A percentile compares a stretch with the other conserved stretches of the same genome.
Conservation (phyloP, 2,113 vertebrate species). For the Grammomys surdaster region DNA sequence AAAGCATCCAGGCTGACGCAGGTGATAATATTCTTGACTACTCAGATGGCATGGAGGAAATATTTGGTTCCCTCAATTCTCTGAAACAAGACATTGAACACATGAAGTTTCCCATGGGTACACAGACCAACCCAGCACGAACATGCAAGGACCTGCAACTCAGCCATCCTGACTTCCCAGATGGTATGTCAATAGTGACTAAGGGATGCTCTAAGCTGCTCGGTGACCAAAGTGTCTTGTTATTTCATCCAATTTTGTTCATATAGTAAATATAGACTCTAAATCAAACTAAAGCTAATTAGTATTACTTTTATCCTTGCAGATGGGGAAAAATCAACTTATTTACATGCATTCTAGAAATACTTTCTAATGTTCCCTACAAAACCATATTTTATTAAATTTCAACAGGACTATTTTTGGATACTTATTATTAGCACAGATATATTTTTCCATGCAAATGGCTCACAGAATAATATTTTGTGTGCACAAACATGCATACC, state of each 20-base stretch:
- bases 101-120: conserved; percentile 99
- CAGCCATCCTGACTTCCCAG: conserved; percentile 96
- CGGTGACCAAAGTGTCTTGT: background rate
- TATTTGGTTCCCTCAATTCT: conserved; percentile 95
- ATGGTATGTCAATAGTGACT: conserved; percentile 89
- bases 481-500: background rate
- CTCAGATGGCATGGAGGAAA: conserved; percentile 96
- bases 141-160: conserved; percentile 99
- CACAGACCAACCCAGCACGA: conserved; percentile 95
- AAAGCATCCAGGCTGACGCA: conserved; percentile 91
- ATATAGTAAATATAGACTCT: conserved; percentile 43
- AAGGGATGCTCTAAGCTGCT: background rate
- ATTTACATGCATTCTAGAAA: background rate
- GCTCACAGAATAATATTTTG: background rate
- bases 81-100: conserved; percentile 98
- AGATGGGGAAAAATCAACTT: background rate
- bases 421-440: background rate
- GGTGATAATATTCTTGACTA: conserved; percentile 93
- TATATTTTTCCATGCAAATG: background rate
- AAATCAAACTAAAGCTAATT: conserved; percentile 47
- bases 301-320: conserved; percentile 28
- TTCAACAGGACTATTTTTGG: background rate
- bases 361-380: conserved; percentile 4
- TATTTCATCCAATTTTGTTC: conserved; percentile 45
- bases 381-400: conserved; percentile 59